Base-by-base conservation (phyloP, 2,888 invertebrate species). In the Agriopis aurantiaria region DNA sequence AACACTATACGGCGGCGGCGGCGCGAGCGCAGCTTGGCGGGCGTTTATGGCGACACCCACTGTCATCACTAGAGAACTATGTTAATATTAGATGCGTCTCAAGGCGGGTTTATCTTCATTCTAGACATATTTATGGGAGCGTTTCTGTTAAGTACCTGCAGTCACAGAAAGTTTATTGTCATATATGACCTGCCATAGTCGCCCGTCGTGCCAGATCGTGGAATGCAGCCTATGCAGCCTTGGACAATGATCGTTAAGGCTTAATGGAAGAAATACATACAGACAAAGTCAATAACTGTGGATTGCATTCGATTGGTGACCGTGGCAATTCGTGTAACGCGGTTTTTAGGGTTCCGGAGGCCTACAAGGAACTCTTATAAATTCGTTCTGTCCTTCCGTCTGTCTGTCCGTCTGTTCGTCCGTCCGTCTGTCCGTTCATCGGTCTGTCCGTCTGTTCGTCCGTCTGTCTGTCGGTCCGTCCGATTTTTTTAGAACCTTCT, bases 71-170 rank as follows among this genome's bases (percentile, higher is more conserved):
- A 49, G 43, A 69, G 66, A 66, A 58, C 66, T 58, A 65, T 70
- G 63, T 80, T 83, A 82, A 88, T 89, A 88, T 88, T 85, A 87
- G 83, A 88, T 87, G 88, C 82, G 84, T 85, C 85, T 86, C 86
- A 87, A 84, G 84, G 79, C 77, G 77, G 84, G 84, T 88, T 89
- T 88, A 88, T 89, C 86, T 88, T 86, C 82, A 85, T 84, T 84
- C 83, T 78, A 82, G 85, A 86, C 85, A 87, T 87, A 79, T 89
- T 88, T 85, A 88, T 87, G 84, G 80, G 80, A 82, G 82, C 82
- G 81, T 85, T 85, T 85, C 83, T 83, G 85, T 85, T 78, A 79
- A 83, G 81, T 81, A 79, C 78, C 77, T 80, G 80, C 78, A 79
- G 80, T 80, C 82, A 82, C 81, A 78, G 82, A 86, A 81, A 83